phyloP scores from a whole-genome alignment of 2,888 invertebrate genomes.

The Chloroclystis v-ata region DNA sequence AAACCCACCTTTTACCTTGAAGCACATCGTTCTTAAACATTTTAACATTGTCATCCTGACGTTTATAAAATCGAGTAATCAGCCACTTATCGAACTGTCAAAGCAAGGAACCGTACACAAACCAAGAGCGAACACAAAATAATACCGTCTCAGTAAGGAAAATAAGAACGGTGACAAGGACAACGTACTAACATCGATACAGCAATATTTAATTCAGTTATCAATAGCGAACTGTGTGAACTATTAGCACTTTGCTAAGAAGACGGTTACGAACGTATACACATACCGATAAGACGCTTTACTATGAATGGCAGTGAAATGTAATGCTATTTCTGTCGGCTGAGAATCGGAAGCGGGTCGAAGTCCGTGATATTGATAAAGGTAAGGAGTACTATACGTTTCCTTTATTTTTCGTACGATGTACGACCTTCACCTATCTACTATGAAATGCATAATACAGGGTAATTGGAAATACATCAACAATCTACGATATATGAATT shows the following conservation, averaged over 20 bases:
- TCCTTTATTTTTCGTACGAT: too few relatives aligned
- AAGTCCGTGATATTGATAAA: conserved; percentile 15
- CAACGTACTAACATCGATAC: conserved; percentile 9
- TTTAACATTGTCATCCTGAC: conserved; percentile 40
- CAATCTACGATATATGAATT: too few relatives aligned
- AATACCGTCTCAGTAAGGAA: too few relatives aligned
- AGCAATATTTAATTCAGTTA: neutral
- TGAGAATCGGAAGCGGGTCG: conserved; percentile 8
- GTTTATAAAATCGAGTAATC: conserved; percentile 13
- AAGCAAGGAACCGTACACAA: neutral
- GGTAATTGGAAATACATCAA: too few relatives aligned
- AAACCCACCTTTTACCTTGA: conserved; percentile 52
- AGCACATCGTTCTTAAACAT: conserved; percentile 40
- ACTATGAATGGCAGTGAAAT: neutral
- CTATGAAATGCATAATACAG: too few relatives aligned
- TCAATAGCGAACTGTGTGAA: neutral
- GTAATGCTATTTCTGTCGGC: conserved; percentile 17
- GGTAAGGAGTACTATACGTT: too few relatives aligned
- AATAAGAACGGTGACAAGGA: conserved; percentile 8
- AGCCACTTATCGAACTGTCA: neutral
- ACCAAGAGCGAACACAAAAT: neutral
- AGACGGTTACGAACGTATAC: neutral
- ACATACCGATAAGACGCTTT: neutral
- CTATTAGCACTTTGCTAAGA: neutral
- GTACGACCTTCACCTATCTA: too few relatives aligned